Base-by-base conservation (phyloP, 2,888 invertebrate species). In the Drosophila mettleri region DNA sequence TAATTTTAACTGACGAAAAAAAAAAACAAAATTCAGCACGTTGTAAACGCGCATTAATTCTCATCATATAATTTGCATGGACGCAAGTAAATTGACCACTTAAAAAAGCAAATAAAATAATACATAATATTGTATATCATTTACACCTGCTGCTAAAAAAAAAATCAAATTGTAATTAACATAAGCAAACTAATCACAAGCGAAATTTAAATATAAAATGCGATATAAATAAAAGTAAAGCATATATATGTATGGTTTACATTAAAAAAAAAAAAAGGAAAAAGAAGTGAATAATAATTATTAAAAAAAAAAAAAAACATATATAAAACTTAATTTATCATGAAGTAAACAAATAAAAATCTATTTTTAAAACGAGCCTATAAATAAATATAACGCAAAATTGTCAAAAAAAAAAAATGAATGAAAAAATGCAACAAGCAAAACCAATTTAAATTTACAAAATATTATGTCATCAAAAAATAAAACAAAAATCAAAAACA, bases 321-420 rank as follows among this genome's bases (percentile, higher is more conserved):
- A 74, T 57, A 53, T 49, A 62, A 52, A 67, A 52, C 62, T 76
- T 86, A 84, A 83, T 83, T 86, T 83, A 86, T 81, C 76, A 86
- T 72, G 64, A 71, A 58, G 41, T 61, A 60, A 72, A 69, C 29
- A 74, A 68, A 53, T 43, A 43, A 79, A 69, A 63, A 62, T 81
- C 48, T 83, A 83, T 85, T 83, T 83, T 83, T 85, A 77, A 87
- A 87, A 61, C 52, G 53, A 85, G 79, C 85, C 85, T 84, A 78
- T 83, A 43, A 43, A 43, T 43, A 78, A 81, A 81, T 86, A 75
- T 83, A 82, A 82, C 75, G 75, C 86, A 80, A 80, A 69, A 82
- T 74, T 74, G 86, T 80, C 86, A 63, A 64, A 64, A 74, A 67
- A 29, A 16, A 67, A 80, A 66, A 48, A n/a, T 49, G 67, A 49